phyloP scores from a whole-genome alignment of 2,113 vertebrate genomes.

The Bufo gargarizans region DNA sequence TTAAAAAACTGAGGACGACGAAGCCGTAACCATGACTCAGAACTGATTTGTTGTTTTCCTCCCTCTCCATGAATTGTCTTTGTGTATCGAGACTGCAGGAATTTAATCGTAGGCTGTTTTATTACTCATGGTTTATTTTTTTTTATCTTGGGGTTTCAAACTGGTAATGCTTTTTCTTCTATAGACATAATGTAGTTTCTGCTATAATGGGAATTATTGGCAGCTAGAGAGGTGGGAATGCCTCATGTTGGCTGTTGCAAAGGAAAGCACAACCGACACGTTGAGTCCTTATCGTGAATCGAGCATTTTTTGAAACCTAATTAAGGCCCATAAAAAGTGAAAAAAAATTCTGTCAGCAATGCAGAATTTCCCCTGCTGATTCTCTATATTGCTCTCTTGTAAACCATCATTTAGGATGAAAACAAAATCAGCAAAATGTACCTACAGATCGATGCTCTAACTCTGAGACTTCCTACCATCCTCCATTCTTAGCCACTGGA shows the following conservation, averaged over 20 bases:
- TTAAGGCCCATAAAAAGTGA: background rate
- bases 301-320: background rate
- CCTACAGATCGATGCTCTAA: no score
- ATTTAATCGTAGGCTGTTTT: background rate
- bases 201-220: background rate
- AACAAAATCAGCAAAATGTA: background rate
- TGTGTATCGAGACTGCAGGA: background rate
- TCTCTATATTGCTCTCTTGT: background rate
- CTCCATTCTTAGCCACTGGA: background rate
- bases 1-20: background rate
- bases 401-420: background rate
- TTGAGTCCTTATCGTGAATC: background rate
- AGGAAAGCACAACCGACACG: background rate
- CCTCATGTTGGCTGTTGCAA: background rate
- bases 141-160: background rate
- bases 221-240: background rate
- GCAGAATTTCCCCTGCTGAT: background rate
- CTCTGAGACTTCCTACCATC: no score
- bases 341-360: background rate
- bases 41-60: background rate
- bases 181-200: background rate
- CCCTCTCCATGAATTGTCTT: conserved; percentile 7
- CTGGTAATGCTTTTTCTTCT: conserved; percentile 1
- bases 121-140: background rate
- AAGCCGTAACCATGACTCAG: conserved; percentile 9